These are phyloP conservation scores for Eudemis profundana DNA, from an alignment of 2,888 invertebrate genomes.

Conservation along the genomic window DNA sequence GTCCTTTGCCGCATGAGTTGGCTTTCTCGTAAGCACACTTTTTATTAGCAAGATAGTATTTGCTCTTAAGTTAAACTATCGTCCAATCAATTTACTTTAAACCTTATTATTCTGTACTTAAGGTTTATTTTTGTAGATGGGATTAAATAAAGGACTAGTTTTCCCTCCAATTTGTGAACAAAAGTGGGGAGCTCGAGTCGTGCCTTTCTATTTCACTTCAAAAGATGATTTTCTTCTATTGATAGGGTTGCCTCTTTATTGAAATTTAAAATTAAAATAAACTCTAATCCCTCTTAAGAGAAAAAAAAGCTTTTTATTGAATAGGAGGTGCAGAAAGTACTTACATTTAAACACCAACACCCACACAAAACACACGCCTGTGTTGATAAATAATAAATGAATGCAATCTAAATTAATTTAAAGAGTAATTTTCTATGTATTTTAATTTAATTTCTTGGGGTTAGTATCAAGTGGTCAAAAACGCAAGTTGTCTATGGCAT, in stretches of 20 bases:
- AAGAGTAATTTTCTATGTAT: no score
- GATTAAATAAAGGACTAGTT: not conserved
- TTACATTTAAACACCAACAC: no score
- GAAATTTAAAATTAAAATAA: no score
- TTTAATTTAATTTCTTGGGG: no score
- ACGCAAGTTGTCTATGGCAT: no score
- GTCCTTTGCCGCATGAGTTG: not conserved
- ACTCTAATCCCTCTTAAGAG: no score
- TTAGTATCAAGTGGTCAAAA: no score
- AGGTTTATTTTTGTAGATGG: not conserved
- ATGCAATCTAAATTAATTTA: no score
- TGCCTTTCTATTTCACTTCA: constrained; percentile 49
- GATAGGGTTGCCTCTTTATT: constrained; percentile 53
- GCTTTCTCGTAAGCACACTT: not conserved
- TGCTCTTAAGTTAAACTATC: not conserved
- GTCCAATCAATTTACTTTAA: not conserved
- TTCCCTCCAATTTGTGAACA: constrained; percentile 8
- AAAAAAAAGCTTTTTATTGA: no score
- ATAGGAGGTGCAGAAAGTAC: no score
- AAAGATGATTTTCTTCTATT: constrained; percentile 51
- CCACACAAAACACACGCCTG: no score
- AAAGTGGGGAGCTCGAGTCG: constrained; percentile 13
- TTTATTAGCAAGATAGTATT: not conserved
- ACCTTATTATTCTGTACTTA: not conserved
- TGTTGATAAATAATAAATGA: no score